phyloP scores from a whole-genome alignment of 2,113 vertebrate species.

The Pandion haliaetus region DNA sequence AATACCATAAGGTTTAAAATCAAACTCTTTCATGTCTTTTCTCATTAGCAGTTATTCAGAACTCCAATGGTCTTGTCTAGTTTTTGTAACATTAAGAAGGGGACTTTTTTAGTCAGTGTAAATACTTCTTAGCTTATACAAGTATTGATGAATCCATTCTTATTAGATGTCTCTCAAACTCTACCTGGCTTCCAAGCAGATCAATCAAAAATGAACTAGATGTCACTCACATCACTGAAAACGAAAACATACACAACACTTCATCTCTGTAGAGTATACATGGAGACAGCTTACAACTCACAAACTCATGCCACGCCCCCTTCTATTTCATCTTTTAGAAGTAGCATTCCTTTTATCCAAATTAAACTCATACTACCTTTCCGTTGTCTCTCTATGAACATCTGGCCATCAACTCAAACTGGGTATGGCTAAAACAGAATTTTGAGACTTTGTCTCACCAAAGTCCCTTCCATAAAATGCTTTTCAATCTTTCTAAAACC shows the following conservation, averaged over 20 bases:
- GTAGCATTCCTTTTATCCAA: background rate
- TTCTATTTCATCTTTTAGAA: background rate
- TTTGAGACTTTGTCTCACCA: background rate
- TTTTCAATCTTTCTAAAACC: background rate
- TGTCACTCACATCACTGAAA: background rate
- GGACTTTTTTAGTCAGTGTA: background rate
- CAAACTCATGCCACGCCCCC: background rate
- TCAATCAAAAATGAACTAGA: constrained; percentile 17
- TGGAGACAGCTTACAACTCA: background rate
- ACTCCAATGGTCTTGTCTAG: background rate
- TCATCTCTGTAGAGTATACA: background rate
- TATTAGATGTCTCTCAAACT: background rate
- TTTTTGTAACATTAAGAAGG: background rate
- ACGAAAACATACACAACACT: background rate
- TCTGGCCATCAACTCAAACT: background rate
- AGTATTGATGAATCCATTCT: background rate
- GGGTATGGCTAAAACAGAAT: background rate
- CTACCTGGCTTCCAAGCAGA: background rate
- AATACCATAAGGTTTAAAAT: background rate
- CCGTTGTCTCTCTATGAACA: background rate
- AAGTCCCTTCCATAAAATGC: background rate
- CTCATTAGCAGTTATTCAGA: background rate
- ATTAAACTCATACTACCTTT: background rate
- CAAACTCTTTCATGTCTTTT: background rate
- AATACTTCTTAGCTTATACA: background rate